Evolutionary conservation across 2,888 invertebrate species (phyloP).

Genomic region (Scaptomyza caliginosa): DNA sequence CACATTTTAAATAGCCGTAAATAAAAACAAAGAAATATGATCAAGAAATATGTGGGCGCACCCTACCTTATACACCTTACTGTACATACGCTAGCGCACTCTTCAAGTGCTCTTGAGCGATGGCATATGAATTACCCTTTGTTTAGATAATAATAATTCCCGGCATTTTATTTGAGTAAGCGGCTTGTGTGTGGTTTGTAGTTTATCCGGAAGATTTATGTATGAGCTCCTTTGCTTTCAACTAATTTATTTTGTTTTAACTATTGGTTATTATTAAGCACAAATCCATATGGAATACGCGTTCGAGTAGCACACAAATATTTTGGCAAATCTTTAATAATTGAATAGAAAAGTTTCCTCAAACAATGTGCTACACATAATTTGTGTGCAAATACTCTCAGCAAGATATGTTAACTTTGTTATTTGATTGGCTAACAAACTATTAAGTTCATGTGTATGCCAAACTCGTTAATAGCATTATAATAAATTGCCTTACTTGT

Average conservation of each 20-base stretch:
- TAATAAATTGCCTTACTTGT: not conserved
- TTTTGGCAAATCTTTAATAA: slow-evolving; percentile 37
- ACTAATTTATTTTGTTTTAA: slow-evolving; percentile 75
- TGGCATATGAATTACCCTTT: slow-evolving; percentile 61
- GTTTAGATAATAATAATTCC: slow-evolving; percentile 73
- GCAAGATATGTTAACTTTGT: not conserved
- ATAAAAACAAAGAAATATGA: slow-evolving; percentile 44
- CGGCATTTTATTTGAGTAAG: slow-evolving; percentile 57
- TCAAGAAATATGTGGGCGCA: slow-evolving; percentile 25
- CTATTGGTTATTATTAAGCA: slow-evolving; percentile 63
- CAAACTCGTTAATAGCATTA: not conserved
- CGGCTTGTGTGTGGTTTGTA: slow-evolving; percentile 20
- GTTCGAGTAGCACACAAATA: not conserved
- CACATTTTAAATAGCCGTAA: slow-evolving; percentile 52
- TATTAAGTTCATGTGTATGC: not conserved
- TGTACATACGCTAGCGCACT: slow-evolving; percentile 6
- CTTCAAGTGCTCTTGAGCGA: slow-evolving; percentile 51
- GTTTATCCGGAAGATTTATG: slow-evolving; percentile 60
- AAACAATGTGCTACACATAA: not conserved
- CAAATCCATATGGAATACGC: slow-evolving; percentile 33
- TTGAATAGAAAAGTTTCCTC: slow-evolving; percentile 12
- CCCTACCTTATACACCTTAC: not conserved
- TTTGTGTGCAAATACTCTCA: not conserved
- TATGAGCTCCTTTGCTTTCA: slow-evolving; percentile 30
- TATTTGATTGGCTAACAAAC: not conserved